Percentiles rank a stretch among this genome's conserved stretches.
Conservation (phyloP, 2,888 invertebrate genomes). For the Limenitis camilla region DNA sequence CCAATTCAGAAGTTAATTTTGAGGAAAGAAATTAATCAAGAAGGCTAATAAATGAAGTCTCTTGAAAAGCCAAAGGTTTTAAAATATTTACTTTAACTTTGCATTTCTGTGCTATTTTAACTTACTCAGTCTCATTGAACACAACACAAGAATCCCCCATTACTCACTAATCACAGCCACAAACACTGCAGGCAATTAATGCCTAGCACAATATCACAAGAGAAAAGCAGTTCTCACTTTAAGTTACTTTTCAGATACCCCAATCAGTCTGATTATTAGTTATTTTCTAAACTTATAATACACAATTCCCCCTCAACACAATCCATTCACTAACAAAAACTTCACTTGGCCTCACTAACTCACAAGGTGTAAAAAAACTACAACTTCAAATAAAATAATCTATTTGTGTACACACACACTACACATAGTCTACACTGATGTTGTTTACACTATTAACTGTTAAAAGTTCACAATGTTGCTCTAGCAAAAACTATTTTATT, state of each 20-base stretch:
- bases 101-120: neutral
- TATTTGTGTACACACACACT: conserved; percentile 69
- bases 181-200: conserved; percentile 16
- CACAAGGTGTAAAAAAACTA: conserved; percentile 71
- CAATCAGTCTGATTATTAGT: conserved; percentile 8
- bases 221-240: conserved; percentile 3
- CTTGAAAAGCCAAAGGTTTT: too few relatives aligned
- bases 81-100: too few relatives aligned
- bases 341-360: conserved; percentile 46
- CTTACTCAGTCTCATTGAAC: conserved; percentile 18
- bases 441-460: conserved; percentile 52
- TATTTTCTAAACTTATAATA: neutral
- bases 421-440: conserved; percentile 70
- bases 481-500: conserved; percentile 48
- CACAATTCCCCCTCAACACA: conserved; percentile 20
- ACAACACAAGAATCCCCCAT: conserved; percentile 12
- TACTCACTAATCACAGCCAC: conserved; percentile 22
- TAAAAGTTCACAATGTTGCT: conserved; percentile 45
- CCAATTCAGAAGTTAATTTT: too few relatives aligned
- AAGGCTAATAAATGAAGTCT: too few relatives aligned
- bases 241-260: conserved; percentile 4
- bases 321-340: conserved; percentile 27
- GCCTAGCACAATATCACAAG: conserved; percentile 18
- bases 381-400: conserved; percentile 62
- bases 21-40: too few relatives aligned